Evolutionary conservation across 2,113 vertebrate species (phyloP), one percentile per base, ranked within the genome.

Genomic region (Lagopus leucura): DNA sequence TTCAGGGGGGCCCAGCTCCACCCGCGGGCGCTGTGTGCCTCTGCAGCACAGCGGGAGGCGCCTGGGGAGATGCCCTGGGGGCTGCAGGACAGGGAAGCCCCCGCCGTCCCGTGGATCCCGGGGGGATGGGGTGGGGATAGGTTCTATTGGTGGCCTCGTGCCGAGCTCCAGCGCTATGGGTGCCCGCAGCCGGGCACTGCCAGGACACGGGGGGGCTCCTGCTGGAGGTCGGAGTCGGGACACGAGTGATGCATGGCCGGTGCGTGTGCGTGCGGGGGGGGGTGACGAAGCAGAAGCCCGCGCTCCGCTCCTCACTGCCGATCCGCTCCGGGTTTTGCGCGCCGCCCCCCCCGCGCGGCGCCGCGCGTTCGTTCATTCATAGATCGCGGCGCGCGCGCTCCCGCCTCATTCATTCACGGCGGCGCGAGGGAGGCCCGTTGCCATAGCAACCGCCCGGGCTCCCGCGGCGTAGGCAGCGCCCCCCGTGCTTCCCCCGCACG

Each of bases 391-490:
- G 93, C 93, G 64, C 64, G 91, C 93, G 81, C 85, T 76, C 86
- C 70, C 70, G 79, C 55, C 75, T 52, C 94, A 94, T 95, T 95
- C 94, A 94, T 90, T n/a, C 69, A 22, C 79, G 11, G 64, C 86
- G 43, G 60, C 70, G 78, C 65, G 78, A 61, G 82, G 55, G 73
- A 87, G 60, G 47, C 13, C 22, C 74, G 92, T 92, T 85, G 67
- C 89, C 82, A 1, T 40, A 71, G 83, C 82, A 93, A 93, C 94
- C 30, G 8, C 21, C n/a, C 47, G 22, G 42, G 34, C 21, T 67
- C 72, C 71, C 61, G 50, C 61, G 22, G 80, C 17, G 55, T 30
- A 7, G 43, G 34, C 40, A 22, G 47, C 40, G 13, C 24, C 13
- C 58, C 27, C 50, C 14, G 52, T 54, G 52, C 27, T 54, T 30